Evolutionary conservation across 2,888 invertebrate species (phyloP).

Genomic region (Arctia plantaginis): DNA sequence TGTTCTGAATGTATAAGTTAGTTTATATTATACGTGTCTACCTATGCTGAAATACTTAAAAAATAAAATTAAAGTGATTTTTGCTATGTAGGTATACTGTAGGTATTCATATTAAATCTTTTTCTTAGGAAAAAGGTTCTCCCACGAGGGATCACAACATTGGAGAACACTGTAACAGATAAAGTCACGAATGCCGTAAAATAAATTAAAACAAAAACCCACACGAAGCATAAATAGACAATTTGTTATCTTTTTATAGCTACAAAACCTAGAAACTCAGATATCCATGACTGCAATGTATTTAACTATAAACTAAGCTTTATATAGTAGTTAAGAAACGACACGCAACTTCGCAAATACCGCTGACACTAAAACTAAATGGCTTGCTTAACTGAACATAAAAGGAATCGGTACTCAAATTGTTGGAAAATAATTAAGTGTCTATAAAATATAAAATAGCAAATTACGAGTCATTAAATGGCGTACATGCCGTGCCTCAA

Average conservation of each 20-base stretch:
- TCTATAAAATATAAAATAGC: slow-evolving; percentile 7
- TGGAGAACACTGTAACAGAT: neutral
- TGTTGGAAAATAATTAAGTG: slow-evolving; percentile 19
- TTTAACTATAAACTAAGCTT: neutral
- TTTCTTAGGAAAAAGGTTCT: too few species aligned
- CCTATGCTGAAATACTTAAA: too few species aligned
- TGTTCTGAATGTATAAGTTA: neutral
- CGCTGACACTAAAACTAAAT: slow-evolving; percentile 18
- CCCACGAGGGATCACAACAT: neutral
- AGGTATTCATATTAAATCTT: too few species aligned
- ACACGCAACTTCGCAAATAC: slow-evolving; percentile 9
- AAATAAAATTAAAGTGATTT: too few species aligned
- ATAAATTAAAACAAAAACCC: neutral
- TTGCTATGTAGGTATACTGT: too few species aligned
- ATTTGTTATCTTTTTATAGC: neutral
- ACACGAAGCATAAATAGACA: neutral
- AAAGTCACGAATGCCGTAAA: neutral
- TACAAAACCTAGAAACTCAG: neutral
- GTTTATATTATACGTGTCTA: neutral
- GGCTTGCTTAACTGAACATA: slow-evolving; percentile 10
- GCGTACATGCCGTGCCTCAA: neutral
- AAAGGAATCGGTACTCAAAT: slow-evolving; percentile 19
- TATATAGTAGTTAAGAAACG: neutral
- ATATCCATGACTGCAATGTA: neutral
- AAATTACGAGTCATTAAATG: slow-evolving; percentile 14